Evolutionary conservation across 2,888 invertebrate species (phyloP).

Genomic region (Caenorhabditis becei): DNA sequence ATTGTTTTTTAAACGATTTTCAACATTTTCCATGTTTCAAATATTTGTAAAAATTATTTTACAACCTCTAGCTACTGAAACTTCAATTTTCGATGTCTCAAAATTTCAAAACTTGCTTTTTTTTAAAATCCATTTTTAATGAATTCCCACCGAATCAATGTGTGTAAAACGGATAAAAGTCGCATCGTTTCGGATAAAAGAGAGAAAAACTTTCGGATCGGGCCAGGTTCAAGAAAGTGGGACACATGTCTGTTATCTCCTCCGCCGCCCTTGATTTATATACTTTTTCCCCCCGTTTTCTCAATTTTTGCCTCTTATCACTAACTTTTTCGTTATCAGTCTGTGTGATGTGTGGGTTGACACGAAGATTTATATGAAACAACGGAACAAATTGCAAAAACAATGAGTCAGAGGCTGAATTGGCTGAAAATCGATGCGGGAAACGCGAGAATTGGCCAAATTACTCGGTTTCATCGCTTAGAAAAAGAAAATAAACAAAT

Average conservation of each 20-base stretch:
- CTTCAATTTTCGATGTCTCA: no score
- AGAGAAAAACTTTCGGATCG: no score
- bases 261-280: constrained; percentile 33
- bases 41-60: no score
- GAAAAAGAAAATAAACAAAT: constrained; percentile 47
- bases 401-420: neutral
- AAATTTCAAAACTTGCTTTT: no score
- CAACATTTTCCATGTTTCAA: no score
- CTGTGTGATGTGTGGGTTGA: constrained; percentile 32
- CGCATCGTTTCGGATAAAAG: neutral
- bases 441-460: constrained; percentile 33
- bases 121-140: no score
- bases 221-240: constrained; percentile 26
- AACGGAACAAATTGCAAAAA: neutral
- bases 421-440: neutral
- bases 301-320: constrained; percentile 17
- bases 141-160: no score
- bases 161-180: no score
- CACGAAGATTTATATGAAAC: neutral
- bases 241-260: constrained; percentile 20
- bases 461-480: constrained; percentile 24
- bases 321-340: neutral
- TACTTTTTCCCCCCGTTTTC: constrained; percentile 23
- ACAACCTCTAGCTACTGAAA: no score
- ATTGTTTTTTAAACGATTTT: no score